These are phyloP conservation scores for Agrilus planipennis DNA, from an alignment of 1,140 invertebrate genomes.

Conservation along the genomic window DNA sequence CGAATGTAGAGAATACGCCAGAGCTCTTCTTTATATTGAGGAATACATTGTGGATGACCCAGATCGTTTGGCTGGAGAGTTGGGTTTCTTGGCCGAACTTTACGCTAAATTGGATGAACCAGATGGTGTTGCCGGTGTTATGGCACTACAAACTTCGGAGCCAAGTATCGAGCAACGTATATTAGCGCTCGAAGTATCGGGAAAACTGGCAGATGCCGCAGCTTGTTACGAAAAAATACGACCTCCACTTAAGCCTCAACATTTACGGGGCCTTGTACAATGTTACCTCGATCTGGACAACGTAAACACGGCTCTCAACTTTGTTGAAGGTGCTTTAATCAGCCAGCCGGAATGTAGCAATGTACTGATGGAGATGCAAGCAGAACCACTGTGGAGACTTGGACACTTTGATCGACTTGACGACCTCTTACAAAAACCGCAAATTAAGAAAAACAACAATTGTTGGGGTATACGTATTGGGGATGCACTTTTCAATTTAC, in stretches of 20 bases:
- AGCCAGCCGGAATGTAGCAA: constrained; percentile 35
- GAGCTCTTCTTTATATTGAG: constrained; percentile 63
- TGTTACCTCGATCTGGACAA: constrained; percentile 65
- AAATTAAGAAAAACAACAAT: constrained; percentile 34
- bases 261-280: constrained; percentile 53
- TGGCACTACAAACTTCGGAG: constrained; percentile 50
- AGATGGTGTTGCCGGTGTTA: constrained; percentile 57
- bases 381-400: constrained; percentile 82
- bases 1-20: constrained; percentile 56
- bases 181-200: constrained; percentile 58
- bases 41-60: constrained; percentile 49
- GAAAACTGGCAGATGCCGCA: constrained; percentile 59
- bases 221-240: constrained; percentile 63
- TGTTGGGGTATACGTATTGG: constrained; percentile 55
- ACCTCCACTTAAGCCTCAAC: constrained; percentile 42
- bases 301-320: constrained; percentile 59
- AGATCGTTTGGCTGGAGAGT: constrained; percentile 44
- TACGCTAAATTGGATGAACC: constrained; percentile 64
- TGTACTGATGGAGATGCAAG: constrained; percentile 49
- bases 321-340: constrained; percentile 45
- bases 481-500: constrained; percentile 43
- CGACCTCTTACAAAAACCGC: constrained; percentile 40
- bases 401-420: constrained; percentile 69
- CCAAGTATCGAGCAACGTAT: constrained; percentile 59
- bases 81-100: constrained; percentile 54